phyloP scores from a whole-genome alignment of 1,140 invertebrate genomes.

The Aphis gossypii region DNA sequence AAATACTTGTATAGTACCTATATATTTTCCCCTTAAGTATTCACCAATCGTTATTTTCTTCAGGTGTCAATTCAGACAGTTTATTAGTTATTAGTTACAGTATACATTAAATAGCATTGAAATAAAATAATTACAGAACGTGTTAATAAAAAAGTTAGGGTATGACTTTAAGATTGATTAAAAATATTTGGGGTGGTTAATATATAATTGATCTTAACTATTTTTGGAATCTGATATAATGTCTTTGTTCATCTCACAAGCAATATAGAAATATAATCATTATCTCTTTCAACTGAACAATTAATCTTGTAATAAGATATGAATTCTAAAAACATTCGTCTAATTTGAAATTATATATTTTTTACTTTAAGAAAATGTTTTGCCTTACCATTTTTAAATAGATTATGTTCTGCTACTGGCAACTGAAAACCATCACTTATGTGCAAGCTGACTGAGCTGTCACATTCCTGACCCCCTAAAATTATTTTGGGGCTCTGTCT shows the following conservation, averaged over 20 bases:
- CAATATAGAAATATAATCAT: not conserved
- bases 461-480: no score
- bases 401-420: not conserved
- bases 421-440: no score
- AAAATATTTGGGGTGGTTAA: not conserved
- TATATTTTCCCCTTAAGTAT: not conserved
- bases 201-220: not conserved
- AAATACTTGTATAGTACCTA: not conserved
- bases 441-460: no score
- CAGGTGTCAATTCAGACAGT: not conserved
- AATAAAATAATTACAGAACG: not conserved
- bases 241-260: not conserved
- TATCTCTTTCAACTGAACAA: not conserved
- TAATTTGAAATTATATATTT: not conserved
- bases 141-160: not conserved
- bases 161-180: not conserved
- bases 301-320: not conserved
- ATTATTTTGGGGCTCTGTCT: no score
- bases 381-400: not conserved
- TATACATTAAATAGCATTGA: not conserved
- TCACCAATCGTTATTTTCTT: not conserved
- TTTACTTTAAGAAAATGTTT: not conserved
- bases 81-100: not conserved
- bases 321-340: not conserved
- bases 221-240: not conserved